Conservation (phyloP, 1,140 invertebrate genomes). For the Cydia fagiglandana region DNA sequence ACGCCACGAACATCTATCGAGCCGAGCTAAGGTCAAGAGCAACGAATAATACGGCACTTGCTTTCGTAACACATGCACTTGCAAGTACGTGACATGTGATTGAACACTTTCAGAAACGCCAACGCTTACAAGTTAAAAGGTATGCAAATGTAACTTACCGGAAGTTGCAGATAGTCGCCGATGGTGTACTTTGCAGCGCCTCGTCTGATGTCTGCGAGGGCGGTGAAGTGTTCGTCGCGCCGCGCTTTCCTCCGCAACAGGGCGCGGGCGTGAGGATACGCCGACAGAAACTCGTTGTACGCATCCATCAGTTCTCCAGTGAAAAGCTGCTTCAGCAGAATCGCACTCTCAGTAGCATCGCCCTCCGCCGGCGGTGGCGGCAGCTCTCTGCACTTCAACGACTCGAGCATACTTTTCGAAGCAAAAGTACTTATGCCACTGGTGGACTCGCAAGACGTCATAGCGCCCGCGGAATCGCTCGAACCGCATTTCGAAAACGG, state of each 20-base stretch:
- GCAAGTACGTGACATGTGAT: conserved; percentile 19
- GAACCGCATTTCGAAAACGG: conserved; percentile 75
- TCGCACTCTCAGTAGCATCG: conserved; percentile 65
- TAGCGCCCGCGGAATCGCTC: conserved; percentile 68
- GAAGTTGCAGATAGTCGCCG: conserved; percentile 72
- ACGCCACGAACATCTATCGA: conserved; percentile 38
- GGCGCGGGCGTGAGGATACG: conserved; percentile 68
- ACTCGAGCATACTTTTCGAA: conserved; percentile 60
- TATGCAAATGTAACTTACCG: conserved; percentile 61
- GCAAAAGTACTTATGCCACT: conserved; percentile 67
- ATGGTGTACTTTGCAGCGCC: conserved; percentile 74
- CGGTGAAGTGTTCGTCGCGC: conserved; percentile 73
- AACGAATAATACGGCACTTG: conserved; percentile 36
- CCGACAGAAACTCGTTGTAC: conserved; percentile 70
- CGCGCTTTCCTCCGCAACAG: conserved; percentile 67
- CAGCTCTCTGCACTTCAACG: conserved; percentile 63
- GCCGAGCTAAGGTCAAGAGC: conserved; percentile 48
- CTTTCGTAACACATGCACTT: conserved; percentile 40
- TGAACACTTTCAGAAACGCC: conserved; percentile 3
- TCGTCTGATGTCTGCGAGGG: conserved; percentile 70
- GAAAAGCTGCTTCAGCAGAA: conserved; percentile 74
- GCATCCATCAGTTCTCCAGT: conserved; percentile 74
- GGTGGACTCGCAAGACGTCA: conserved; percentile 70
- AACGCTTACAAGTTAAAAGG: conserved; percentile 6
- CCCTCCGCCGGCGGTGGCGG: conserved; percentile 58